phyloP scores from a whole-genome alignment of 2,888 invertebrate species.

The Lochmaea crataegi region DNA sequence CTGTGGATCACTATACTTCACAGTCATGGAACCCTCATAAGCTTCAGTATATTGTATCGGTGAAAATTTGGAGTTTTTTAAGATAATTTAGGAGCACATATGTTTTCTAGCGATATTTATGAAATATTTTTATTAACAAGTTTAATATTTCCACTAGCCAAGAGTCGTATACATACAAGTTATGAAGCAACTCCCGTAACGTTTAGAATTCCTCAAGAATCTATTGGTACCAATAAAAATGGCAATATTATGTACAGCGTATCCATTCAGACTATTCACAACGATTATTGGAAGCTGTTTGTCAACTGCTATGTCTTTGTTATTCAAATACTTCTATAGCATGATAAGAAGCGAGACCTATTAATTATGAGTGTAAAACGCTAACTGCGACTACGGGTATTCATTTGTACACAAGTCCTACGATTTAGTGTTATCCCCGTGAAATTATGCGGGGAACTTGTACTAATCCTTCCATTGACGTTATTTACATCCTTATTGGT shows the following conservation, averaged over 20 bases:
- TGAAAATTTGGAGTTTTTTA: no score
- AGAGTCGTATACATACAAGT: background rate
- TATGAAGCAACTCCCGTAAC: background rate
- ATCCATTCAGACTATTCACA: slow-evolving; percentile 41
- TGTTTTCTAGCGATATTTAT: no score
- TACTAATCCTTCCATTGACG: slow-evolving; percentile 37
- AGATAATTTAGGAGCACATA: no score
- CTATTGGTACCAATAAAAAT: slow-evolving; percentile 26
- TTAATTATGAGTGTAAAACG: slow-evolving; percentile 47
- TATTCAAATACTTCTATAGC: slow-evolving; percentile 51
- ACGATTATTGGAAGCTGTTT: slow-evolving; percentile 48
- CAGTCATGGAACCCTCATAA: no score
- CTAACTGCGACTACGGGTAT: slow-evolving; percentile 39
- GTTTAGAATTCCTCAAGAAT: background rate
- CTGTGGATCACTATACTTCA: no score
- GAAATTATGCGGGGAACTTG: slow-evolving; percentile 25
- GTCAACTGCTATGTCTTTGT: slow-evolving; percentile 55
- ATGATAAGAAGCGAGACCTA: slow-evolving; percentile 50
- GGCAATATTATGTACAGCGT: slow-evolving; percentile 34
- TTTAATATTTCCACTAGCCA: no score
- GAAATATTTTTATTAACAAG: no score
- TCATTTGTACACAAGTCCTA: slow-evolving; percentile 35
- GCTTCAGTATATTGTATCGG: no score
- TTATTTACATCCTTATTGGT: slow-evolving; percentile 4
- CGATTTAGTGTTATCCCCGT: slow-evolving; percentile 38